Evolutionary conservation across 1,140 invertebrate genomes (phyloP), one percentile per base, ranked within the genome.

Genomic region (Papilio aristodemus): DNA sequence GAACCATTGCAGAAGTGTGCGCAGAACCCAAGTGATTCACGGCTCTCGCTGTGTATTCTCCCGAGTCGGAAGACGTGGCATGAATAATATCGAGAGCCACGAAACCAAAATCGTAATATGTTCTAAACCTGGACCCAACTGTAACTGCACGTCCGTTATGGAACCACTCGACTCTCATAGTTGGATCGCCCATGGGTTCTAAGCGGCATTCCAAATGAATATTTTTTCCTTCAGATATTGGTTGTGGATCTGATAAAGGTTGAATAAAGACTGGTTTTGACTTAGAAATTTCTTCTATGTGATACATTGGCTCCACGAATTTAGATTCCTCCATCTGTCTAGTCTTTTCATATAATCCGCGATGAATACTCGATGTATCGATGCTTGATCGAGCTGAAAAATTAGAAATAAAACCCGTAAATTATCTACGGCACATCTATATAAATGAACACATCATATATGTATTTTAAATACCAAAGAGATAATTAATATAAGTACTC

Each of bases 111-210:
- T 98, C 97, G 75, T 97, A 97, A 79, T 98, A 98, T n/a, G 97
- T 98, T 82, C 96, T 95, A 90, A 98, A 98, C 79, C 97, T 94
- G 5, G 97, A 98, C 58, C 96, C 96, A 67, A 97, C 95, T 8
- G 96, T 97, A 0, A 98, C 94, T 9, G 96, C 95, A 77, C 94
- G 94, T 32, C 97, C 97, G 91, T 99, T 98, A 72, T 97, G 96
- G 92, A 96, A 98, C 97, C 97, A 99, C 92, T 98, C 97, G 4
- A 98, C 97, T 80, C 96, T 93, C 96, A 98, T 97, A 0, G 97
- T 97, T n/a, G 97, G 97, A 92, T 98, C 97, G 25, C 96, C 96
- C 95, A 97, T 97, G 0, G 97, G 97, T 87, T 98, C 97, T 67
- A 98, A 89, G 54, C 97, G 93, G 77, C 97, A 97, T 87, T 98